A percentile compares a stretch with the other conserved stretches of the same genome.
Conservation (phyloP, 2,797 vertebrate genomes). For the Stomatorhinus walkeri region DNA sequence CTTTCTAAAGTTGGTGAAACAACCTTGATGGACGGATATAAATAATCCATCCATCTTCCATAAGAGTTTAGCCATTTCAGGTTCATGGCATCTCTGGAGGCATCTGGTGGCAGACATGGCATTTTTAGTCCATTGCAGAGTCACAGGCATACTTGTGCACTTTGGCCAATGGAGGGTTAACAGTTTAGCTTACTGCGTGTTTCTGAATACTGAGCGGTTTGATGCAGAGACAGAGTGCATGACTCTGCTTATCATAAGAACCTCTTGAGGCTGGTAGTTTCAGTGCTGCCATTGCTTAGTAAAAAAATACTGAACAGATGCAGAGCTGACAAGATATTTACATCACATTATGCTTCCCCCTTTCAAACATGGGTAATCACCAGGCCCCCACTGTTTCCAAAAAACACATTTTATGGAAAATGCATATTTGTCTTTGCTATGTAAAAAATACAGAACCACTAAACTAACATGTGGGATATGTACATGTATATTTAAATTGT, state of each 20-base stretch:
- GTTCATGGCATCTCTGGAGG: neutral
- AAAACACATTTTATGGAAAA: neutral
- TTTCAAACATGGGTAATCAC: neutral
- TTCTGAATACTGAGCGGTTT: neutral
- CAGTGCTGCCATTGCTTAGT: neutral
- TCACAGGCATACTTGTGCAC: neutral
- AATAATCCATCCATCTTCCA: neutral
- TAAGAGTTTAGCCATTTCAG: neutral
- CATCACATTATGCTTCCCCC: neutral
- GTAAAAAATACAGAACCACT: neutral
- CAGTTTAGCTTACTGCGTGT: neutral
- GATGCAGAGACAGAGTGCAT: neutral
- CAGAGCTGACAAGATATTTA: neutral
- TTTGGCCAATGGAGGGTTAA: neutral
- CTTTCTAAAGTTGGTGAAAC: too few relatives aligned
- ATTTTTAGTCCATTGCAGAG: neutral
- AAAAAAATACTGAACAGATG: slow-evolving; percentile 5
- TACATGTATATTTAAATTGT: neutral
- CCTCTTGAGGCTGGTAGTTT: neutral
- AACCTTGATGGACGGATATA: neutral
- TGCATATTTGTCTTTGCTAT: neutral
- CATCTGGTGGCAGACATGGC: neutral
- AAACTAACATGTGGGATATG: neutral
- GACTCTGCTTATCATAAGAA: neutral
- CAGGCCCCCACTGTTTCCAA: neutral